phyloP scores from a whole-genome alignment of 2,797 vertebrate genomes.

The Scolopax bukidnonensis region DNA sequence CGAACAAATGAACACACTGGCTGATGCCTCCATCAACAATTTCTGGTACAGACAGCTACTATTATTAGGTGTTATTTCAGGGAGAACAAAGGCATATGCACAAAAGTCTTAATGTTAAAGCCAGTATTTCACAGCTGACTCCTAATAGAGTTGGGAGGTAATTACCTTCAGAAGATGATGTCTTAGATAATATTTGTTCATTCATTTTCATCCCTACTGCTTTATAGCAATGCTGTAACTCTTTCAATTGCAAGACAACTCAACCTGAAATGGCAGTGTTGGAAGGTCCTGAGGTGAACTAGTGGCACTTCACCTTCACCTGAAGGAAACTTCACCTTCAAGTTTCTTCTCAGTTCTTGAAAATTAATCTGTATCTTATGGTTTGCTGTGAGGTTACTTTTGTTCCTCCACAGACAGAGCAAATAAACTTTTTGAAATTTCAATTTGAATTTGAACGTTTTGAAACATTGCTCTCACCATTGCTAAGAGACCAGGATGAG shows the following conservation, averaged over 20 bases:
- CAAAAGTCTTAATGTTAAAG: background rate
- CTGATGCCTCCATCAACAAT: background rate
- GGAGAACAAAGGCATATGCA: background rate
- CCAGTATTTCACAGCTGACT: background rate
- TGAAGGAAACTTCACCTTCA: no score
- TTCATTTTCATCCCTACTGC: background rate
- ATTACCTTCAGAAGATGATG: background rate
- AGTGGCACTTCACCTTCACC: no score
- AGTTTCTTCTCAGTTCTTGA: background rate
- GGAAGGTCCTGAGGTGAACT: background rate
- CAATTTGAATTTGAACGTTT: no score
- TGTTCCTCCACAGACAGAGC: background rate
- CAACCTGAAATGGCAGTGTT: rapidly evolving
- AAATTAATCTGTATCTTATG: background rate
- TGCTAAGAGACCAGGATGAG: background rate
- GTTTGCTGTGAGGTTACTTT: background rate
- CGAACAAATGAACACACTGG: background rate
- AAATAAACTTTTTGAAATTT: background rate
- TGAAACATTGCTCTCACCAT: background rate
- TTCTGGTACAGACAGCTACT: background rate
- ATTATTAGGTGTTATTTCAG: background rate
- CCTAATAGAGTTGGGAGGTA: background rate
- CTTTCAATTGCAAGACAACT: background rate
- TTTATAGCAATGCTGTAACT: background rate
- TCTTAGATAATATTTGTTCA: background rate